Percentiles rank a stretch among this genome's conserved stretches.
Evolutionary conservation across 2,888 invertebrate species (phyloP).

Genomic region (Drosophila bunnanda): DNA sequence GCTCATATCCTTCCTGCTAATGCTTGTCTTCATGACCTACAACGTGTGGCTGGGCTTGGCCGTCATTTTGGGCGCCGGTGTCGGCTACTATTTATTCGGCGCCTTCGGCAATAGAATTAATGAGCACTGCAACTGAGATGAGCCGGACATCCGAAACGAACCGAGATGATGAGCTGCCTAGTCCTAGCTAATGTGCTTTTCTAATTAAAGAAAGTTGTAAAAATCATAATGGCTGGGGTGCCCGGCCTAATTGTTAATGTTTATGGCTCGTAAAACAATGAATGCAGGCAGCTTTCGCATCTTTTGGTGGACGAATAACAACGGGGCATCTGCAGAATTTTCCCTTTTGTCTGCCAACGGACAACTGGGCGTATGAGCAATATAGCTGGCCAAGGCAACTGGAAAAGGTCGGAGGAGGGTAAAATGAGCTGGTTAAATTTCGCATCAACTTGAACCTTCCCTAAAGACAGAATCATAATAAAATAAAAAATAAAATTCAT

Average conservation of each 20-base stretch:
- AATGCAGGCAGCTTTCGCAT: slow-evolving; percentile 55
- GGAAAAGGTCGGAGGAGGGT: neutral
- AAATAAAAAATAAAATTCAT: no score
- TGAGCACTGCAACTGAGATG: slow-evolving; percentile 64
- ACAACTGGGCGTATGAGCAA: slow-evolving; percentile 46
- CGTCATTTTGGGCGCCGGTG: slow-evolving; percentile 93
- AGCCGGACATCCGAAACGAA: neutral
- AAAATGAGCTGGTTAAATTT: neutral
- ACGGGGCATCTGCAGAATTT: slow-evolving; percentile 44
- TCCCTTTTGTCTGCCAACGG: slow-evolving; percentile 3
- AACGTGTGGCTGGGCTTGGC: slow-evolving; percentile 96
- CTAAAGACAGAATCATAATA: neutral
- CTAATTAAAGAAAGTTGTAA: slow-evolving; percentile 75
- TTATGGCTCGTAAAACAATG: slow-evolving; percentile 79
- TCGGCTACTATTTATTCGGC: slow-evolving; percentile 96
- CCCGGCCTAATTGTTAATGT: slow-evolving; percentile 75
- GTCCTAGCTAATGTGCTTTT: slow-evolving; percentile 72
- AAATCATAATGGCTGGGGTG: slow-evolving; percentile 56
- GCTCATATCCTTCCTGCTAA: slow-evolving; percentile 93
- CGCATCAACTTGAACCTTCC: neutral
- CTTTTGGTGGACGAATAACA: slow-evolving; percentile 26
- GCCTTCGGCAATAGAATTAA: slow-evolving; percentile 26
- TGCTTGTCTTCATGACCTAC: slow-evolving; percentile 98
- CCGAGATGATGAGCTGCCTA: slow-evolving; percentile 13
- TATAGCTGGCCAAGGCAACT: neutral